Base-by-base conservation (phyloP, 2,888 invertebrate genomes). In the Xestoiulus laeticollis region DNA sequence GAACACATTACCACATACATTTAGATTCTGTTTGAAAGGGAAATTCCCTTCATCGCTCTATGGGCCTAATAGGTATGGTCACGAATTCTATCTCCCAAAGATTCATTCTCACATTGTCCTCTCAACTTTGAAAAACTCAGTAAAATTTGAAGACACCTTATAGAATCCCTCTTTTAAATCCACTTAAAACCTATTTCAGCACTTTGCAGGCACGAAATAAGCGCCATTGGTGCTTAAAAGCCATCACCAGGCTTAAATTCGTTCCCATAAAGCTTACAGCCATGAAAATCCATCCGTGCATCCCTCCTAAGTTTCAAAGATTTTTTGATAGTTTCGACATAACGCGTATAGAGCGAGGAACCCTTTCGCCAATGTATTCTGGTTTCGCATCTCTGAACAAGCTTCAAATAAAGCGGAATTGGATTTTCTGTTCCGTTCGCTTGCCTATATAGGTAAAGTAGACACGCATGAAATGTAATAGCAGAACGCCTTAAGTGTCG, bases 371-470 rank as follows among this genome's bases (percentile, higher is more conserved):
- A 30, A 78, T 78, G 78, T 78, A 78, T 78, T 78, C 78, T 30
- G 26, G 78, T 78, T 78, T 78, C 78, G 78, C 78, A 26, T 78
- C 78, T 78, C 30, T 78, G 78, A 78, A 78, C 78, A 78, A 78
- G 78, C 68, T 6, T 22, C 59, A 78, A 78, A 30, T 30, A 78
- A 78, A 78, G 78, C 30, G 78, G 78, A 78, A 78, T 78, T 78
- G 78, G 78, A 78, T 78, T 78, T 78, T 30, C n/a, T 30, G 78
- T 78, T 78, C 30, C 78, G 78, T 78, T 30, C 78, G 30, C 78
- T 78, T 30, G 78, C 78, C 14, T 12, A 30, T n/a, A n/a, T 14
- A 30, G 30, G 26, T 26, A 78, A 78, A 78, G 78, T 78, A 30
- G 78, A 78, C 78, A 78, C 78, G 78, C 78, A 78, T 78, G 78